Percentiles rank a stretch among this genome's conserved stretches.
Conservation (phyloP, 2,113 vertebrate genomes). For the Ptilorrhoa leucosticta region DNA sequence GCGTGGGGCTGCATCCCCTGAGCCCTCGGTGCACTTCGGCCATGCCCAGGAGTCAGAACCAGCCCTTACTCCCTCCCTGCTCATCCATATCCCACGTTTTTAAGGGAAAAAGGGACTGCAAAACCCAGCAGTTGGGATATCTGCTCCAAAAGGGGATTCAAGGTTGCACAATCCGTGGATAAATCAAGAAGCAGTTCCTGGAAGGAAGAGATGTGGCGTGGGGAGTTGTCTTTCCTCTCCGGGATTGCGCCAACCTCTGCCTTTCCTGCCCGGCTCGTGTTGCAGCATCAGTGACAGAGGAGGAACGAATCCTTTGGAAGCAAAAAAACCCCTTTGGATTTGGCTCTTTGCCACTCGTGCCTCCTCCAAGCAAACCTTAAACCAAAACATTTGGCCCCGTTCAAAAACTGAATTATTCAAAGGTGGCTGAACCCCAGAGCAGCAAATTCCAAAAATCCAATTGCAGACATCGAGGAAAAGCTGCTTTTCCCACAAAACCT, state of each 20-base stretch:
- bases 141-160: accelerated
- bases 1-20: not conserved
- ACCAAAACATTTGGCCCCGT: not conserved
- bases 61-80: not conserved
- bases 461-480: not conserved
- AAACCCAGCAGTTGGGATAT: not conserved
- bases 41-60: not conserved
- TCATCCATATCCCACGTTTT: not conserved
- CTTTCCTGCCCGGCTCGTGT: not conserved
- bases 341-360: not conserved
- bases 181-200: not conserved
- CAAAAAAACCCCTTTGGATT: not conserved
- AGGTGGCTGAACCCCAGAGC: not conserved
- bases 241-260: not conserved
- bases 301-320: not conserved
- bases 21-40: not conserved
- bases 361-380: not conserved
- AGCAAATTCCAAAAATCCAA: not conserved
- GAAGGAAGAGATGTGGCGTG: not conserved
- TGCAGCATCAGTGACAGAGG: not conserved
- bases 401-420: not conserved
- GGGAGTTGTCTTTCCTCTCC: not conserved
- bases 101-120: not conserved
- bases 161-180: not conserved
- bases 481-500: not conserved